These are phyloP conservation scores for Ursus arctos DNA, from an alignment of 2,113 vertebrate species.

Conservation along the genomic window DNA sequence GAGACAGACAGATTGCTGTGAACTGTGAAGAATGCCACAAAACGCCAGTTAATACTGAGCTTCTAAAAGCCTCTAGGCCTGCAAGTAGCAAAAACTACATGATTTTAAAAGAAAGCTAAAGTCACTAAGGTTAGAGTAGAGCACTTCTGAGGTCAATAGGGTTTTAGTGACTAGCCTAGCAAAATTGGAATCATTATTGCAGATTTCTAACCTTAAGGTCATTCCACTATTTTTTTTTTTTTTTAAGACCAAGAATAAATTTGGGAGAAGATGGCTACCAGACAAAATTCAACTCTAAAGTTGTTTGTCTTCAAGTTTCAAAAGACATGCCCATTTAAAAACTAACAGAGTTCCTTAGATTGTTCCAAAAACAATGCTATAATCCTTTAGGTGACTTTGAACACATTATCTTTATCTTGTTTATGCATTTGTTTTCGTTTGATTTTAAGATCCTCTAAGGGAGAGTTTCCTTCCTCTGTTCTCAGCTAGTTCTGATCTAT, in stretches of 20 bases:
- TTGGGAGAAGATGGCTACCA: neutral
- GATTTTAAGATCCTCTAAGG: constrained; percentile 30
- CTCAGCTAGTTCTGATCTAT: constrained; percentile 16
- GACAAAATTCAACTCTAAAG: neutral
- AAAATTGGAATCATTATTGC: neutral
- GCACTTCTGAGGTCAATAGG: neutral
- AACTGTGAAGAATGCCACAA: neutral
- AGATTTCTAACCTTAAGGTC: neutral
- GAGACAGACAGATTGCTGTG: neutral
- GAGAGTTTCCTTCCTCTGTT: neutral
- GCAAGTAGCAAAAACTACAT: neutral
- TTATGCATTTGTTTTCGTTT: constrained; percentile 31
- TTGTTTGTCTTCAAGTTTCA: neutral
- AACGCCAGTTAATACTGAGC: neutral
- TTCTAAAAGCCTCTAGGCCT: neutral
- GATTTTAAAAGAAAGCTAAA: constrained; percentile 18
- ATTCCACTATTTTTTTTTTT: neutral
- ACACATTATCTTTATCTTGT: neutral
- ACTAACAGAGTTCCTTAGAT: neutral
- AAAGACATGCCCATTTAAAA: neutral
- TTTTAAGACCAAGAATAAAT: neutral
- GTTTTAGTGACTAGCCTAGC: neutral
- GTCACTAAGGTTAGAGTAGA: neutral
- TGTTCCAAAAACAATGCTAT: neutral
- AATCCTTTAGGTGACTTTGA: neutral